Evolutionary conservation across 2,888 invertebrate species (phyloP).

Genomic region (Chymomyza amoena): DNA sequence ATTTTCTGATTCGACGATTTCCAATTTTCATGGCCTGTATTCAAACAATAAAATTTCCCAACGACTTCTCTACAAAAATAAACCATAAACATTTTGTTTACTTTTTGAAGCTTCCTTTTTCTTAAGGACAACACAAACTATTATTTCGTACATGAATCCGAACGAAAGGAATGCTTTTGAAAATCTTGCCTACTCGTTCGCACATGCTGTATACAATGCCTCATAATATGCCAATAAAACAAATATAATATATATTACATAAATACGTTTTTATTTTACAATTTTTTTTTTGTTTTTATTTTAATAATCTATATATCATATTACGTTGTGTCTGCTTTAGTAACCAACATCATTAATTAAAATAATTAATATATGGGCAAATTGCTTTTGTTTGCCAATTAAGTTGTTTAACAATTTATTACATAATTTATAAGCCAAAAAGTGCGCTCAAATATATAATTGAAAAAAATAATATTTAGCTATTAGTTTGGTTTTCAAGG

Average conservation of each 20-base stretch:
- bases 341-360: constrained; percentile 1
- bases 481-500: constrained; percentile 32
- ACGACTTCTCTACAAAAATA: too few relatives aligned
- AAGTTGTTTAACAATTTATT: neutral
- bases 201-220: neutral
- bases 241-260: neutral
- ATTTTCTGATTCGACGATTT: too few relatives aligned
- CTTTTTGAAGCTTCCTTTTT: neutral
- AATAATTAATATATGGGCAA: neutral
- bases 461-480: constrained; percentile 16
- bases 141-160: neutral
- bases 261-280: constrained; percentile 17
- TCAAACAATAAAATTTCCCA: too few relatives aligned
- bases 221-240: neutral
- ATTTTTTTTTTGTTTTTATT: constrained; percentile 12
- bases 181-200: neutral
- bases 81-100: too few relatives aligned
- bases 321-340: neutral
- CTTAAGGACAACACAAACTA: neutral
- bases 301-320: constrained; percentile 6
- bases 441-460: neutral
- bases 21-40: too few relatives aligned
- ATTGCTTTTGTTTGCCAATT: neutral
- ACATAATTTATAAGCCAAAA: neutral
- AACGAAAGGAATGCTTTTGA: too few relatives aligned